Evolutionary conservation across 2,113 vertebrate genomes (phyloP).

Genomic region (Rallus limicola): DNA sequence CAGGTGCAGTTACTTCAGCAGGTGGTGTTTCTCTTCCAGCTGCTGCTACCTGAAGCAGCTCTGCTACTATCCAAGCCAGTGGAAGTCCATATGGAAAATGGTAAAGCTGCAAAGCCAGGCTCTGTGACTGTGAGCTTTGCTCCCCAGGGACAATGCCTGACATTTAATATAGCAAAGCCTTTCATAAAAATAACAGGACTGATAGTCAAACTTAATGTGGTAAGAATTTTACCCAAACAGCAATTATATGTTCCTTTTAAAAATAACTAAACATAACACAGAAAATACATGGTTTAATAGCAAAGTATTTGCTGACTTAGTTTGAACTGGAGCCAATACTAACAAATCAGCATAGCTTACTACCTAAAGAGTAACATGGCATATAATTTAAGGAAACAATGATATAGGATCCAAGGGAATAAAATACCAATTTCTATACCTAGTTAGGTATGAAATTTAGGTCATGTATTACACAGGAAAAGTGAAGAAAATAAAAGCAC

Average conservation of each 20-base stretch:
- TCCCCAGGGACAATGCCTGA: not conserved
- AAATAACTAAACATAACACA: constrained; percentile 54
- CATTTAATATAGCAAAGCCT: not conserved
- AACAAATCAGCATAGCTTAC: constrained; percentile 73
- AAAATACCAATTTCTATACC: not conserved
- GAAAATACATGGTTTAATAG: constrained; percentile 65
- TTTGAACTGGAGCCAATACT: constrained; percentile 79
- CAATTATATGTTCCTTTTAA: constrained; percentile 58
- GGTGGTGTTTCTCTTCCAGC: not conserved
- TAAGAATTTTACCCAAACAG: constrained; percentile 63
- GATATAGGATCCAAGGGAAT: not conserved
- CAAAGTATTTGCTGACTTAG: constrained; percentile 86
- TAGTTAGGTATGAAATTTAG: not conserved
- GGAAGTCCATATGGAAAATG: not conserved
- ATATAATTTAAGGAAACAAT: not conserved
- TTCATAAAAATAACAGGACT: constrained; percentile 6
- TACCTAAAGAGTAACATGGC: not conserved
- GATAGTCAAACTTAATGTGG: constrained; percentile 28
- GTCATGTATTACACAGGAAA: not conserved
- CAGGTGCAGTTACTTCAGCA: not conserved
- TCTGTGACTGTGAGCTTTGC: not conserved
- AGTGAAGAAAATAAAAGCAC: not conserved
- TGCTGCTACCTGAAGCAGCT: not conserved
- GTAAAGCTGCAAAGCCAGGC: not conserved
- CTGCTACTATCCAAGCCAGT: not conserved